Percentiles rank a stretch among this genome's conserved stretches.
These are phyloP conservation scores for Latrodectus geometricus DNA, from an alignment of 1,140 invertebrate genomes.

Conservation along the genomic window DNA sequence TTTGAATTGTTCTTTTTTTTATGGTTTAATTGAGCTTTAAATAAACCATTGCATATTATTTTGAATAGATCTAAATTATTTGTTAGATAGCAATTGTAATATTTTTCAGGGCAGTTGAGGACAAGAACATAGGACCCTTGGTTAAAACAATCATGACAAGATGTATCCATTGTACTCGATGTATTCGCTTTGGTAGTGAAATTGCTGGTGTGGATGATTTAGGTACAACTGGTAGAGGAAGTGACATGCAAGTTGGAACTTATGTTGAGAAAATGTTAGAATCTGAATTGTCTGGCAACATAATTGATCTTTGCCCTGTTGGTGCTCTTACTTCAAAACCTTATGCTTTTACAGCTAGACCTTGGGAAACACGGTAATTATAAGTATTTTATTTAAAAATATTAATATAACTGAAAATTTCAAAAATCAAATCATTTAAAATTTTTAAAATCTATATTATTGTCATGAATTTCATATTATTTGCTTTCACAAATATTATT, in stretches of 20 bases:
- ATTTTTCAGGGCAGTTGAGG: conserved; percentile 89
- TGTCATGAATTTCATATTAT: too few relatives aligned
- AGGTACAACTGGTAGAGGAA: conserved; percentile 95
- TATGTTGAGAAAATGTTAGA: conserved; percentile 98
- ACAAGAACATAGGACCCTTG: conserved; percentile 98
- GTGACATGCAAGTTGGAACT: conserved; percentile 97
- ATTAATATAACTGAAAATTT: too few relatives aligned
- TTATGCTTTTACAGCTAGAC: conserved; percentile 90
- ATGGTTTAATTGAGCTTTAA: too few relatives aligned
- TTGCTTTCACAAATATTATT: too few relatives aligned
- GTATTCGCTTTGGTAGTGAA: conserved; percentile 96
- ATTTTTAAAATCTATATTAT: too few relatives aligned
- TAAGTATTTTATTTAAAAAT: not conserved
- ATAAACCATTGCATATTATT: too few relatives aligned
- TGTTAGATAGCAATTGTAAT: conserved; percentile 4
- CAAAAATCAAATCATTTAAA: too few relatives aligned
- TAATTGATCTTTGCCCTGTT: conserved; percentile 99
- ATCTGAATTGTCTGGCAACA: conserved; percentile 97
- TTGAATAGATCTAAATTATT: too few relatives aligned
- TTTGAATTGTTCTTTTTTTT: too few relatives aligned
- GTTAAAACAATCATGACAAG: conserved; percentile 99
- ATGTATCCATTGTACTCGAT: conserved; percentile 99
- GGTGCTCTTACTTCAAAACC: conserved; percentile 98
- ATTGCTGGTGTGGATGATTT: conserved; percentile 97
- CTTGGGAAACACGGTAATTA: conserved; percentile 81